Base-by-base conservation (phyloP, 2,113 vertebrate genomes). In the Saguinus imperator region DNA sequence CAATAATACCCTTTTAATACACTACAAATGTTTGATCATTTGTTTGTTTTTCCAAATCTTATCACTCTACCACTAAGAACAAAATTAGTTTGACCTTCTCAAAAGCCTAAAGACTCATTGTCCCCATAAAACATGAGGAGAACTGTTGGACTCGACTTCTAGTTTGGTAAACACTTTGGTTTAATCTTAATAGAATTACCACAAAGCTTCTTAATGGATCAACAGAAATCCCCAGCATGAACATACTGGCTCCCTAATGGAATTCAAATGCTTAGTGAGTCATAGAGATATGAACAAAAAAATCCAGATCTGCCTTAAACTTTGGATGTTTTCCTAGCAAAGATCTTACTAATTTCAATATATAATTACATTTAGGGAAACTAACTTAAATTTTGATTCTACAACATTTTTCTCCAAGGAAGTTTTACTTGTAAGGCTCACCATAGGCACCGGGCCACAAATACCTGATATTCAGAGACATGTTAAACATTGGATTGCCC, bases 31-130 rank as follows among this genome's bases (percentile, higher is more conserved):
- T 96, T 97, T 96, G 57, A 85, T 92, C 85, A 43, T 25, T 52
- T 95, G 43, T 89, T 76, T 94, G 72, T 89, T 95, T 87, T 90
- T 91, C 68, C 84, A 96, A 96, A 88, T 96, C 76, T 95, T 96
- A 85, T 66, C 91, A 87, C 43, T 68, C 25, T 95, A 29, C 37
- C 35, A 80, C 43, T 87, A 94, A 89, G 12, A 96, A 96, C 50
- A 86, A 96, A 97, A 97, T 96, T 95, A 94, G 77, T 92, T 97
- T 95, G 87, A 94, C 64, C 73, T 95, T 97, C 81, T 96, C 23
- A 94, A 97, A 94, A 90, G 37, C 21, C 40, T 89, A 21, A 93
- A 94, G 89, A 57, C 27, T 52, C 32, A 35, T 27, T 76, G 73
- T 86, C 70, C 57, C 61, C 50, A 21, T 92, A 96, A 83, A 94